phyloP scores from a whole-genome alignment of 2,797 vertebrate species.

The Tachyglossus aculeatus region DNA sequence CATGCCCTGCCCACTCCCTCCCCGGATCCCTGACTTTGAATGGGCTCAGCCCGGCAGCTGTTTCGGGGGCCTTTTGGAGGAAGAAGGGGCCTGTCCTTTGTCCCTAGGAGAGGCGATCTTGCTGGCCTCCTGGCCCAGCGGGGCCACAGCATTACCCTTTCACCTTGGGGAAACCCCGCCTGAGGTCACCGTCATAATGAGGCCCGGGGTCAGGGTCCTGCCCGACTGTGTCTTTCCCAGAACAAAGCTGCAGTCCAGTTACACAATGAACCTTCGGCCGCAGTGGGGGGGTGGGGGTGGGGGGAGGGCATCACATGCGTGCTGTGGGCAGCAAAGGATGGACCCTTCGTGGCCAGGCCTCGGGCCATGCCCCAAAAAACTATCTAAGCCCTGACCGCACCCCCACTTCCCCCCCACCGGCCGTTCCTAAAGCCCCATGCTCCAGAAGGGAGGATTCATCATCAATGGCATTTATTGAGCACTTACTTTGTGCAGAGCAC shows the following conservation, averaged over 20 bases:
- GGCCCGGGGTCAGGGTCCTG: constrained; percentile 49
- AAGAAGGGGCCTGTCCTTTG: constrained; percentile 50
- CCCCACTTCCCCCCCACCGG: too few relatives aligned
- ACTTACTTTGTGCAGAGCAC: too few relatives aligned
- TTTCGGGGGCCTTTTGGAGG: constrained; percentile 31
- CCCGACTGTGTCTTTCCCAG: constrained; percentile 28
- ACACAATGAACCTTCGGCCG: too few relatives aligned
- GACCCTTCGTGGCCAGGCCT: too few relatives aligned
- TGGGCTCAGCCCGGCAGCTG: constrained; percentile 46
- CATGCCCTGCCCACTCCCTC: background rate
- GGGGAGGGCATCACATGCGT: too few relatives aligned
- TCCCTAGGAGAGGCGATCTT: constrained; percentile 46
- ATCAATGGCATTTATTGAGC: too few relatives aligned
- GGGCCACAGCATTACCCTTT: constrained; percentile 45
- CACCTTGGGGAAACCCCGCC: constrained; percentile 51
- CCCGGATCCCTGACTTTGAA: constrained; percentile 37
- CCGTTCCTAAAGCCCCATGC: too few relatives aligned
- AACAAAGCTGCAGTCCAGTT: constrained; percentile 56
- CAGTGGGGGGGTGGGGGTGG: background rate
- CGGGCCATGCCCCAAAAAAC: too few relatives aligned
- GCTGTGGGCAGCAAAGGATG: too few relatives aligned
- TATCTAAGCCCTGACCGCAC: too few relatives aligned
- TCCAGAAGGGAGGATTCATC: too few relatives aligned
- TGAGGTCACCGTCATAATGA: constrained; percentile 66
- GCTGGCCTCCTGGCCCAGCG: constrained; percentile 27